Percentiles rank a stretch among this genome's conserved stretches.
Conservation (phyloP, 1,140 invertebrate genomes). For the Drosophila mojavensis region DNA sequence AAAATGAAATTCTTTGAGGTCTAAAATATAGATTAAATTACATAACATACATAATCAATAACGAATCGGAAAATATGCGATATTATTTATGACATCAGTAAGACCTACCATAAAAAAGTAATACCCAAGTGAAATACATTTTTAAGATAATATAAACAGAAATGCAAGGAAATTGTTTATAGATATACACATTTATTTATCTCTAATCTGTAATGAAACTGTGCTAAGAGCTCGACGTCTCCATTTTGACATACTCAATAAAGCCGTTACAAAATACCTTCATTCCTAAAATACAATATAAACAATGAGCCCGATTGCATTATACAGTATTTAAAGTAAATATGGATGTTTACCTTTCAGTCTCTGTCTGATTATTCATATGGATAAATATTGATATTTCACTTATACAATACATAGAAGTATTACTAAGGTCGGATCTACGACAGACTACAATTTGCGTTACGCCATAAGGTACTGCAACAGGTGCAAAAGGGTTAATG, state of each 20-base stretch:
- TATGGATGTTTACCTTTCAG: slow-evolving; percentile 18
- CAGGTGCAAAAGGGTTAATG: neutral
- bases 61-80: neutral
- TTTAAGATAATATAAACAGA: neutral
- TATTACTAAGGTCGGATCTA: neutral
- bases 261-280: neutral
- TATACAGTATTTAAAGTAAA: slow-evolving; percentile 15
- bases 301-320: slow-evolving; percentile 17
- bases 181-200: neutral
- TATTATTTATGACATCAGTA: slow-evolving; percentile 17
- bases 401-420: neutral
- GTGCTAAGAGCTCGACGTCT: too few relatives aligned
- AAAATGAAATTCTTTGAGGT: slow-evolving; percentile 1
- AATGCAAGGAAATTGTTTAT: neutral
- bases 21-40: neutral
- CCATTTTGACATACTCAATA: too few relatives aligned
- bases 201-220: too few relatives aligned
- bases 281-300: neutral
- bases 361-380: neutral
- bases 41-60: neutral
- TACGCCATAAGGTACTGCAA: slow-evolving; percentile 1
- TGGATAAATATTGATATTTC: slow-evolving; percentile 25
- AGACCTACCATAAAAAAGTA: neutral
- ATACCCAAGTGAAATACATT: neutral
- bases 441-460: neutral